These are phyloP conservation scores for Acrocera orbiculus DNA, from an alignment of 2,888 invertebrate genomes.

Conservation along the genomic window DNA sequence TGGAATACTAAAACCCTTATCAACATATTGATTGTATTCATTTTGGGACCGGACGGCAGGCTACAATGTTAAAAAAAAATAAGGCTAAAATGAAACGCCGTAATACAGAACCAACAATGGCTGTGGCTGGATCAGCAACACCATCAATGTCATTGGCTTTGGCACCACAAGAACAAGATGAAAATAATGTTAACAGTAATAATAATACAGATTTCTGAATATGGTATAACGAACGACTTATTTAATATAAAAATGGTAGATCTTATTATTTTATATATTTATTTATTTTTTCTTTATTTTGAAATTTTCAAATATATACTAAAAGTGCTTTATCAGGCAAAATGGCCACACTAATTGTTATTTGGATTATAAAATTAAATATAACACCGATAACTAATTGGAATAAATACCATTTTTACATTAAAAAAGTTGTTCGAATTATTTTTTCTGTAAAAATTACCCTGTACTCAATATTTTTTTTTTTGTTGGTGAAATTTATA, in stretches of 20 bases:
- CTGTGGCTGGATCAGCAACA: conserved; percentile 30
- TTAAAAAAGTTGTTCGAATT: background rate
- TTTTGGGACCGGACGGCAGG: conserved; percentile 42
- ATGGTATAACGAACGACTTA: conserved; percentile 55
- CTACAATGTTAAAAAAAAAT: conserved; percentile 99
- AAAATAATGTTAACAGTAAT: conserved; percentile 22
- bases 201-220: conserved; percentile 46
- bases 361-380: too few species aligned
- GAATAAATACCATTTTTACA: too few species aligned
- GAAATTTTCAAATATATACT: too few species aligned
- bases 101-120: conserved; percentile 75
- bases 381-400: too few species aligned
- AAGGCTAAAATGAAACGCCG: conserved; percentile 92
- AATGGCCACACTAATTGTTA: too few species aligned
- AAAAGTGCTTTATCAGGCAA: too few species aligned
- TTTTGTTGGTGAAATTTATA: conserved; percentile 7
- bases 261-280: too few species aligned
- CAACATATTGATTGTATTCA: too few species aligned
- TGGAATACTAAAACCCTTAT: too few species aligned
- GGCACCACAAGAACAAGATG: conserved; percentile 25
- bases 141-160: conserved; percentile 32
- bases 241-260: conserved; percentile 28
- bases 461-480: background rate
- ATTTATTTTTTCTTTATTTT: too few species aligned
- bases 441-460: too few species aligned